Evolutionary conservation across 2,113 vertebrate genomes (phyloP).

Genomic region (Vimba vimba): DNA sequence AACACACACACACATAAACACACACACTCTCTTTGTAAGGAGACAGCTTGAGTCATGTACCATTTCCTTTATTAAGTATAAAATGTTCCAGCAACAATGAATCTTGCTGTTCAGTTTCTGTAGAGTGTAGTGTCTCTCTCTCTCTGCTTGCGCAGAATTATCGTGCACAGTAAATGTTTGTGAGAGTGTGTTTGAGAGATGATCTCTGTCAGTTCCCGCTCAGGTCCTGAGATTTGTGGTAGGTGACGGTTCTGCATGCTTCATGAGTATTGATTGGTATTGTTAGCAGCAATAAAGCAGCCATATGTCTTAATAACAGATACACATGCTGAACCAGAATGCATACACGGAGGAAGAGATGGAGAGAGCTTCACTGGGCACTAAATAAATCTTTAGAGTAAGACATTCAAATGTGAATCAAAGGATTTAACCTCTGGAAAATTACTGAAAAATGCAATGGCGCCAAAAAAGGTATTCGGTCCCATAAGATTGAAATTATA

Average conservation of each 20-base stretch:
- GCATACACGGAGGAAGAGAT: constrained; percentile 62
- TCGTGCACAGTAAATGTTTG: constrained; percentile 31
- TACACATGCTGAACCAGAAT: constrained; percentile 79
- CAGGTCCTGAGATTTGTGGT: constrained; percentile 79
- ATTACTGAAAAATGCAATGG: neutral
- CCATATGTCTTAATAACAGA: constrained; percentile 80
- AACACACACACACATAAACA: constrained; percentile 15
- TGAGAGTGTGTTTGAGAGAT: constrained; percentile 58
- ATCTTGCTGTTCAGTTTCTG: neutral
- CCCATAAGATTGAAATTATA: neutral
- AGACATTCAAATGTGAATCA: neutral
- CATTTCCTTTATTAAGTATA: constrained; percentile 38
- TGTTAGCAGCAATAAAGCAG: constrained; percentile 82
- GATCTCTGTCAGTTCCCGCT: constrained; percentile 76
- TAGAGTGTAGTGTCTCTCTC: neutral
- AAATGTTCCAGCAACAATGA: constrained; percentile 16
- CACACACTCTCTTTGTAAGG: neutral
- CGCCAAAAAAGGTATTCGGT: neutral
- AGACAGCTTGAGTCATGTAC: constrained; percentile 33
- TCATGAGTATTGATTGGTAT: constrained; percentile 85
- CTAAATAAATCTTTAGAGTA: neutral
- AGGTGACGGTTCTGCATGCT: constrained; percentile 78
- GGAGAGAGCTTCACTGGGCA: neutral
- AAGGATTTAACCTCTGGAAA: neutral
- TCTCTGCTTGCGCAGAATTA: neutral